These are phyloP conservation scores for Capitulum mitella DNA, from an alignment of 2,888 invertebrate species.

Conservation along the genomic window DNA sequence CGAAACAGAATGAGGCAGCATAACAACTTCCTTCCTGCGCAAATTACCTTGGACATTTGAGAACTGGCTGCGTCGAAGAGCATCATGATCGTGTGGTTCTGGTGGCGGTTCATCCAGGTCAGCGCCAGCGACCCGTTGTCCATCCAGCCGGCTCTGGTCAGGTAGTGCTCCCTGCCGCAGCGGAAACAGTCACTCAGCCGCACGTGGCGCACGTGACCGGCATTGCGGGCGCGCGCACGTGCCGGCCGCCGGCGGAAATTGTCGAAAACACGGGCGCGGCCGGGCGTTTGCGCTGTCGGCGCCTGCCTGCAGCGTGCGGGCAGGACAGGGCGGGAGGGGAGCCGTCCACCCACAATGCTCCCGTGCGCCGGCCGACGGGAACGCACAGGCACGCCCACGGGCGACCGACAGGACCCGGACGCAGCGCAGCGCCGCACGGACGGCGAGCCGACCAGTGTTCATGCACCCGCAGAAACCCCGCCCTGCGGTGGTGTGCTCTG, in stretches of 20 bases:
- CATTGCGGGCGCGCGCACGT: background rate
- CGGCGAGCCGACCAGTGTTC: too few relatives aligned
- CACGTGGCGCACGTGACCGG: slow-evolving; percentile 29
- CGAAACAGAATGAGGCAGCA: too few relatives aligned
- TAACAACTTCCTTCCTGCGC: too few relatives aligned
- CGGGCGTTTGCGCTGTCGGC: background rate
- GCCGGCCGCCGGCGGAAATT: background rate
- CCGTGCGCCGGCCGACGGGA: too few relatives aligned
- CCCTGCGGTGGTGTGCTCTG: too few relatives aligned
- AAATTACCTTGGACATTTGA: background rate
- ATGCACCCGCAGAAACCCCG: too few relatives aligned
- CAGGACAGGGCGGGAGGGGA: background rate
- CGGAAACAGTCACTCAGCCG: background rate
- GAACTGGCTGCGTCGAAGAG: slow-evolving; percentile 52
- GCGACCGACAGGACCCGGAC: too few relatives aligned
- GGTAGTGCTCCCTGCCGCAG: slow-evolving; percentile 42
- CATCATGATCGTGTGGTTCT: slow-evolving; percentile 62
- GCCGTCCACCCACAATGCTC: background rate
- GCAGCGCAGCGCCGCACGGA: too few relatives aligned
- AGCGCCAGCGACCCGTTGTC: slow-evolving; percentile 61
- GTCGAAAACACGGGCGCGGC: background rate
- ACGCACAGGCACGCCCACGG: too few relatives aligned
- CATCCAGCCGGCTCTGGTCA: slow-evolving; percentile 62
- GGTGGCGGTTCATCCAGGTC: slow-evolving; percentile 83
- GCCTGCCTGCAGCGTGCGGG: background rate